phyloP scores from a whole-genome alignment of 2,113 vertebrate species.

The Seriola rivoliana region DNA sequence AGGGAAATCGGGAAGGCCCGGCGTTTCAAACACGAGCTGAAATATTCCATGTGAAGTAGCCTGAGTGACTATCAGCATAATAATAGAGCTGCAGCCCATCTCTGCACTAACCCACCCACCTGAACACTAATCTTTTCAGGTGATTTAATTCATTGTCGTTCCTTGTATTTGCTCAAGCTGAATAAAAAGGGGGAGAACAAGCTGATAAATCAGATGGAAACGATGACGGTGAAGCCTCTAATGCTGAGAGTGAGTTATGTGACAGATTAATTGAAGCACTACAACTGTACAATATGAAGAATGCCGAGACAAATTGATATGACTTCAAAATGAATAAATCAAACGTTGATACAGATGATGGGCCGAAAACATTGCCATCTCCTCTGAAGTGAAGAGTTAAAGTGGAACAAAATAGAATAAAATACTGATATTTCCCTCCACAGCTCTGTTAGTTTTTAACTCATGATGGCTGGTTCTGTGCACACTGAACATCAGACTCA shows the following conservation, averaged over 20 bases:
- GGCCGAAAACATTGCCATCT: not conserved
- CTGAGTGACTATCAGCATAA: conserved; percentile 42
- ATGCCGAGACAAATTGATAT: conserved; percentile 6
- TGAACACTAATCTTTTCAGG: conserved; percentile 18
- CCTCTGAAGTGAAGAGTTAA: not conserved
- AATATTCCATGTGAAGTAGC: conserved; percentile 41
- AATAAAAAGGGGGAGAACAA: conserved; percentile 22
- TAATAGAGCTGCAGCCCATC: conserved; percentile 34
- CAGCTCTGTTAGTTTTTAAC: not conserved
- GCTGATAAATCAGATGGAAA: conserved; percentile 32
- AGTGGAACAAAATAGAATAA: not conserved
- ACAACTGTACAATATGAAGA: conserved; percentile 27
- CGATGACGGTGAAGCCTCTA: conserved; percentile 14
- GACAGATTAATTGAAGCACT: conserved; percentile 16
- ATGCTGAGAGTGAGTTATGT: conserved; percentile 17
- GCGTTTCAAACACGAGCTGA: conserved; percentile 38
- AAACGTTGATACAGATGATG: not conserved
- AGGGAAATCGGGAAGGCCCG: conserved; percentile 24
- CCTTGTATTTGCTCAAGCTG: conserved; percentile 26
- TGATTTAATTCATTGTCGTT: conserved; percentile 27
- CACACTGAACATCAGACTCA: too few relatives aligned
- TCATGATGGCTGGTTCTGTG: too few relatives aligned
- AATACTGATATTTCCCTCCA: not conserved
- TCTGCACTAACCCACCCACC: conserved; percentile 21
- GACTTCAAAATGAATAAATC: conserved; percentile 17